phyloP scores from a whole-genome alignment of 2,113 vertebrate genomes.

The Mohoua ochrocephala region DNA sequence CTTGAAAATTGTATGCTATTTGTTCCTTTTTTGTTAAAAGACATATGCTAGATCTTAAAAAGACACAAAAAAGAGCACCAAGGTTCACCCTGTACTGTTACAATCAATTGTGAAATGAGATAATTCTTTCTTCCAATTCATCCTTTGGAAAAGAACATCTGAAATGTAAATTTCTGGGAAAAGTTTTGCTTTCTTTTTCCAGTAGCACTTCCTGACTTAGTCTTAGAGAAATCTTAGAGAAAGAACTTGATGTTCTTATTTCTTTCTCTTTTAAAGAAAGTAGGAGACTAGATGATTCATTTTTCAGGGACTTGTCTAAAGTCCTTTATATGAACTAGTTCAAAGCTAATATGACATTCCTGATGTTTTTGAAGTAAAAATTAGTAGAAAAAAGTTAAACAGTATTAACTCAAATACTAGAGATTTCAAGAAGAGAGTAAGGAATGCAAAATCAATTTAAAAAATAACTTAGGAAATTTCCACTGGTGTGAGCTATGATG shows the following conservation, averaged over 20 bases:
- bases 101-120: background rate
- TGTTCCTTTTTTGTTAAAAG: background rate
- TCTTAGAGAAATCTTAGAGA: background rate
- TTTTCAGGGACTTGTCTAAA: background rate
- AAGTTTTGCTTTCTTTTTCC: background rate
- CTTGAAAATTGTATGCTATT: background rate
- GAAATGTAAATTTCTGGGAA: background rate
- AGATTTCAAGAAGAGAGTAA: background rate
- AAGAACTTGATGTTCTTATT: background rate
- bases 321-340: background rate
- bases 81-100: background rate
- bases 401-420: background rate
- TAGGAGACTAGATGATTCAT: background rate
- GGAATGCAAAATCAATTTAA: background rate
- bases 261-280: background rate
- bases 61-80: background rate
- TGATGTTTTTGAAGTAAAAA: background rate
- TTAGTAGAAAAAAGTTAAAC: background rate
- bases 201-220: background rate
- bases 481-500: background rate
- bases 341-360: background rate
- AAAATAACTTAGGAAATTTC: background rate
- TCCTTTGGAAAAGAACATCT: background rate
- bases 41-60: background rate
- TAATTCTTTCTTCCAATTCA: background rate